Percentiles rank a stretch among this genome's conserved stretches.
Conservation (phyloP, 1,140 invertebrate genomes). For the Frieseomelitta varia region DNA sequence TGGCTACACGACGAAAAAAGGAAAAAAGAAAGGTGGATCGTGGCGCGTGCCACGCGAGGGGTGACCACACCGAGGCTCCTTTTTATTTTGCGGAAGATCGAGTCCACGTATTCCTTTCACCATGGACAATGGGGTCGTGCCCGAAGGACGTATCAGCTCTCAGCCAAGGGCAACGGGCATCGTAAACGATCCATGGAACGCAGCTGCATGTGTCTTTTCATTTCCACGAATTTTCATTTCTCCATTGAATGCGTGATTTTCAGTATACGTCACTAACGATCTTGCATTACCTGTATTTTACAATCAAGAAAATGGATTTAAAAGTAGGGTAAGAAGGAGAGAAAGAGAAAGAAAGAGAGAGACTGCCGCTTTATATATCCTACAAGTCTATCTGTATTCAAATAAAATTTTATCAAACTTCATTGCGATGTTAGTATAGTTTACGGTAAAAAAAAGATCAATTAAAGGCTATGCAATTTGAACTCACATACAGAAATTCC, state of each 20-base stretch:
- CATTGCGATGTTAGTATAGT: too few species aligned
- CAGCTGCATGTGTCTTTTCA: constrained; percentile 67
- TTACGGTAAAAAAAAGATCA: too few species aligned
- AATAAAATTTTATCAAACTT: too few species aligned
- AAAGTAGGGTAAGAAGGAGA: not conserved
- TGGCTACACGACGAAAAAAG: not conserved
- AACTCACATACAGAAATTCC: not conserved
- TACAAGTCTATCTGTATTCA: too few species aligned
- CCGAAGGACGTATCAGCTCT: constrained; percentile 58
- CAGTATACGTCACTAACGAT: not conserved
- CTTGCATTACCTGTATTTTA: not conserved
- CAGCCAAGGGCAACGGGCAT: constrained; percentile 57
- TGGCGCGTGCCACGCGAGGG: constrained; percentile 52
- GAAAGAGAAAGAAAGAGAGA: not conserved
- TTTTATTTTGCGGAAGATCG: constrained; percentile 59
- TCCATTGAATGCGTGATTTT: not conserved
- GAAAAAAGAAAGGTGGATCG: constrained; percentile 41
- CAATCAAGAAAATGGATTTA: not conserved
- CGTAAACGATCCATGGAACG: constrained; percentile 70
- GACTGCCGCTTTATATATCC: not conserved
- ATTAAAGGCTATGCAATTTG: too few species aligned
- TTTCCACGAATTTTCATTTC: constrained; percentile 37
- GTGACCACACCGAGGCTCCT: constrained; percentile 29
- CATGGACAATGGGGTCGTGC: constrained; percentile 43
- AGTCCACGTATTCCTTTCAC: constrained; percentile 59